Conservation (phyloP, 2,113 vertebrate genomes). For the Malaclemys terrapin region DNA sequence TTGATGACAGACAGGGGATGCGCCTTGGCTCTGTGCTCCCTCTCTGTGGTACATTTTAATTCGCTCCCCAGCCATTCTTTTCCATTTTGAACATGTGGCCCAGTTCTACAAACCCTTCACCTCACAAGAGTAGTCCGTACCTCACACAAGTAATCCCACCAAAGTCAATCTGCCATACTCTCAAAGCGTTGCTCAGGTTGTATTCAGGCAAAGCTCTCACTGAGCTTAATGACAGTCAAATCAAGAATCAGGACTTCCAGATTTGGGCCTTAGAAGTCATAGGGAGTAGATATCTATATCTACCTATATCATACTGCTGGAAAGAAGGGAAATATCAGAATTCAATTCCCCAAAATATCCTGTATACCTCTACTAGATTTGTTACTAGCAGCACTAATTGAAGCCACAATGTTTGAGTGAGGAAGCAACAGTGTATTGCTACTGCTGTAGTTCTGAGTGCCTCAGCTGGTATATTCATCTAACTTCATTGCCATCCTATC, state of each 20-base stretch:
- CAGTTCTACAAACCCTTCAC: neutral
- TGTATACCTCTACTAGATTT: constrained; percentile 44
- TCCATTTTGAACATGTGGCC: neutral
- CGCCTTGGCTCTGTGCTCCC: neutral
- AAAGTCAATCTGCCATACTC: neutral
- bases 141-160: neutral
- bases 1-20: neutral
- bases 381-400: constrained; percentile 63
- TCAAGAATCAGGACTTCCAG: too few species aligned
- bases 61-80: neutral
- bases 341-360: constrained; percentile 34
- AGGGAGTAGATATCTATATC: neutral
- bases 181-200: too few species aligned
- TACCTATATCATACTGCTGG: rapidly evolving
- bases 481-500: neutral
- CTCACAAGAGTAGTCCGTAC: neutral
- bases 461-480: constrained; percentile 30
- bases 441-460: neutral
- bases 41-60: neutral
- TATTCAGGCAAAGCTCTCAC: too few species aligned
- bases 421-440: neutral
- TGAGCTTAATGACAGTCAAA: too few species aligned
- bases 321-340: constrained; percentile 49
- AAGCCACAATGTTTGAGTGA: constrained; percentile 38
- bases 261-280: constrained; percentile 14